Evolutionary conservation across 2,113 vertebrate species (phyloP), one percentile per base, ranked within the genome.

Genomic region (Lamprotornis superbus): DNA sequence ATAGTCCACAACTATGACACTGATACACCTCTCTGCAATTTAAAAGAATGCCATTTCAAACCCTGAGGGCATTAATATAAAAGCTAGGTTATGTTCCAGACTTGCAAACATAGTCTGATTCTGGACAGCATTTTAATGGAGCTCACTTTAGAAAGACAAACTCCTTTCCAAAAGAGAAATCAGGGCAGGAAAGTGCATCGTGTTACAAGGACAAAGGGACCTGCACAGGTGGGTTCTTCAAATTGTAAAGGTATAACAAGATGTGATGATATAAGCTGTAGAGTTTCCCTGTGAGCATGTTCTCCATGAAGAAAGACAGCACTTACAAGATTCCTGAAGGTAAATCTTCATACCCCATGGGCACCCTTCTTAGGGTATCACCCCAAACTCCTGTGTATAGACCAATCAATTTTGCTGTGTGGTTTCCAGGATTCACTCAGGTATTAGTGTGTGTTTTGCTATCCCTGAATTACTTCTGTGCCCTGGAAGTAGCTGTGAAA

Each of bases 401-500:
- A 60, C 9, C 42, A 65, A 40, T 10, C 52, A 71, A 14, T 16
- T 83, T 55, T 59, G 31, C 49, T 33, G 23, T 15, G 49, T 50
- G 15, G 35, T 68, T 89, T 93, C 39, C 76, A 89, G 9, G 37
- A 40, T 73, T 90, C 44, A 65, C 1, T 27, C 30, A 47, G 65
- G 28, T 83, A 55, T 46, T 42, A 35, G 14, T 28, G 9, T 23
- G 16, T 86, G 35, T 39, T 93, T 78, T 59, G 23, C 28, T 9
- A 27, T 10, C 27, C 47, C 22, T 64, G 60, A 89, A 44, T 52
- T 67, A 40, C 8, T 89, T 75, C 25, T 82, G 39, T 70, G 73
- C 31, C 57, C n/a, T 78, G 69, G 44, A 82, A 81, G 60, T 23
- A 87, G 77, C 73, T 82, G 60, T 68, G 42, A 89, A 77, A 91